Evolutionary conservation across 2,888 invertebrate genomes (phyloP), one percentile per base, ranked within the genome.

Genomic region (Caenorhabditis sp.): DNA sequence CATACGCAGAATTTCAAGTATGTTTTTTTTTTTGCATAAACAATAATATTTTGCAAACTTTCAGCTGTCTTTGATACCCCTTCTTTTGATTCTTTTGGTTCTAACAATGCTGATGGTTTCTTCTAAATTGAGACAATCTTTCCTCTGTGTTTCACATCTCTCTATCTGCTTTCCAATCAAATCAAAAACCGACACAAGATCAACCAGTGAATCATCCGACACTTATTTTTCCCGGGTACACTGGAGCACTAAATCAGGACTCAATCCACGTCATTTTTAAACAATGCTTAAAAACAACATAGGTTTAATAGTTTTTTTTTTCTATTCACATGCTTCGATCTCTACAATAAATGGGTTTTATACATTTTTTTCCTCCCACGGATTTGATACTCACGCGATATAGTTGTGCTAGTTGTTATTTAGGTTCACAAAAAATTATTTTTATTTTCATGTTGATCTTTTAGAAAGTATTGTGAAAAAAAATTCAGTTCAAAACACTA

Each of bases 161-260:
- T 65, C 59, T 23, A 62, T 73, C 3, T 73, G 73, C 20, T 74
- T 74, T 58, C 66, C 69, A 20, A 59, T 59, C 25, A 63, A 74
- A 62, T 27, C 63, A 0, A 63, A 54, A 25, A 61, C 71, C 4
- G 64, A 67, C 31, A 65, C 73, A n/a, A 36, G 73, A 36, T 73
- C 73, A 8, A 63, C 65, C 1, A 73, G 73, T 52, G 73, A 73
- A 31, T 73, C 73, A 4, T 73, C 73, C 1, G 73, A 73, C 20
- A 60, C 57, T 27, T 73, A 62, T 21, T n/a, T 53, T 1, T 61
- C 57, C 7, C 63, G 63, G 26, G 68, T 69, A 26, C 73, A 68
- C 27, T 73, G 73, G 73, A 73, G 61, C 26, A 62, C 67, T 20
- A 67, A 72, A 52, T 64, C 17, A 23, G 56, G 53, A 53, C 43